These are phyloP conservation scores for Tretioscincus oriximinensis DNA, from an alignment of 2,113 vertebrate species.

Conservation along the genomic window DNA sequence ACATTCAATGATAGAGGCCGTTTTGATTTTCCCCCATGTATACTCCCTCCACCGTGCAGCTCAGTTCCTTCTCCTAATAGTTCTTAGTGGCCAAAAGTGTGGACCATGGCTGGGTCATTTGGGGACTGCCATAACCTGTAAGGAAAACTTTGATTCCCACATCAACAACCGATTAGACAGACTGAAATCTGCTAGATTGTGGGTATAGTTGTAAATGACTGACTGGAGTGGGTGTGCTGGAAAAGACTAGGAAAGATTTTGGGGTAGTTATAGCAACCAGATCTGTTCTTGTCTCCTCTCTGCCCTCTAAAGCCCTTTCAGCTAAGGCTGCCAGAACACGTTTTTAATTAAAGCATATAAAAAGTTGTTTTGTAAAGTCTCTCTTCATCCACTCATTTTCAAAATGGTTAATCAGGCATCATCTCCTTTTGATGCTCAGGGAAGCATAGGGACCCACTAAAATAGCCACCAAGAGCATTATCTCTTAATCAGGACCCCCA, in stretches of 20 bases:
- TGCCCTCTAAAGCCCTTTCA: slow-evolving; percentile 80
- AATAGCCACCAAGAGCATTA: slow-evolving; percentile 49
- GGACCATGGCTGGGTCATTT: too few species aligned
- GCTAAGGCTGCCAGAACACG: slow-evolving; percentile 67
- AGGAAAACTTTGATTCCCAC: slow-evolving; percentile 4
- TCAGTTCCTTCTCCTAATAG: too few species aligned
- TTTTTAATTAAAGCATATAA: slow-evolving; percentile 74
- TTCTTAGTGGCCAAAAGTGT: too few species aligned
- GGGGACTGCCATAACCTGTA: neutral
- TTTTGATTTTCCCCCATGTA: too few species aligned
- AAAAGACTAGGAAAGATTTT: slow-evolving; percentile 76
- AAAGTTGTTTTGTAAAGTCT: slow-evolving; percentile 71
- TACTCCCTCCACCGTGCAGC: too few species aligned
- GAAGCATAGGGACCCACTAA: slow-evolving; percentile 62
- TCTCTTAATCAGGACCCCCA: slow-evolving; percentile 59
- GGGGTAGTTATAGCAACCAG: slow-evolving; percentile 82
- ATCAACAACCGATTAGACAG: slow-evolving; percentile 12
- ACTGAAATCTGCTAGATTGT: slow-evolving; percentile 37
- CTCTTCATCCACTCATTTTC: slow-evolving; percentile 69
- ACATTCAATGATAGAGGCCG: too few species aligned
- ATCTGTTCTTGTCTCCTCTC: slow-evolving; percentile 75
- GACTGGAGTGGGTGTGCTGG: slow-evolving; percentile 51
- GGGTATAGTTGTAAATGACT: slow-evolving; percentile 51
- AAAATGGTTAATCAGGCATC: slow-evolving; percentile 73
- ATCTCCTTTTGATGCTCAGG: slow-evolving; percentile 70